These are phyloP conservation scores for Coelogynopora nodosa DNA, from an alignment of 2,888 invertebrate genomes.

Conservation along the genomic window DNA sequence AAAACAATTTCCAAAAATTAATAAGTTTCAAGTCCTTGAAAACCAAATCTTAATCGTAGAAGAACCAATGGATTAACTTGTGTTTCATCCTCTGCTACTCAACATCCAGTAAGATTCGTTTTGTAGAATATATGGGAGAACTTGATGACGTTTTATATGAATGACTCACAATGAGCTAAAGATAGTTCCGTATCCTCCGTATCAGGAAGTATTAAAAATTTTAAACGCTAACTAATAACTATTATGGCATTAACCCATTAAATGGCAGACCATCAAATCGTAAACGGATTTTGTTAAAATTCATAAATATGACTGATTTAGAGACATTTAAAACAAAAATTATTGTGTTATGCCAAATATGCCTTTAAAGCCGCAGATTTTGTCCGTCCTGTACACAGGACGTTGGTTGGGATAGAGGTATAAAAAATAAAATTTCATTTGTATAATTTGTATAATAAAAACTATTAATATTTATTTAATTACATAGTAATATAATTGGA, in stretches of 20 bases:
- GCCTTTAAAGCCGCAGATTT: background rate
- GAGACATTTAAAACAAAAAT: background rate
- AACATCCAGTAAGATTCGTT: too few relatives aligned
- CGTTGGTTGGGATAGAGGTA: background rate
- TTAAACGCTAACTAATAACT: too few relatives aligned
- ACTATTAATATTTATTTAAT: background rate
- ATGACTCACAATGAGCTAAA: too few relatives aligned
- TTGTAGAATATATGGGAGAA: too few relatives aligned
- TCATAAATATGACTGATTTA: background rate
- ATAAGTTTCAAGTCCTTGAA: too few relatives aligned
- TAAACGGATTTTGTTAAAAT: background rate
- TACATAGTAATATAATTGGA: background rate
- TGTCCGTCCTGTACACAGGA: background rate
- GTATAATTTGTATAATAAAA: background rate
- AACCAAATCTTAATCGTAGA: too few relatives aligned
- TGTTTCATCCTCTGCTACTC: too few relatives aligned
- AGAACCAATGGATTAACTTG: too few relatives aligned
- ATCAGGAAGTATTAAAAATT: too few relatives aligned
- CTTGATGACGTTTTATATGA: too few relatives aligned
- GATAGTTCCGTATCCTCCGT: too few relatives aligned
- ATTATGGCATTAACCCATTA: background rate
- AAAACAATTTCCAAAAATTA: too few relatives aligned
- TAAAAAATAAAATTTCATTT: background rate
- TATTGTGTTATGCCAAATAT: background rate
- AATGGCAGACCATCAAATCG: background rate